Percentiles rank a stretch among this genome's conserved stretches.
phyloP scores from a whole-genome alignment of 2,888 invertebrate genomes.

The Macaria notata region DNA sequence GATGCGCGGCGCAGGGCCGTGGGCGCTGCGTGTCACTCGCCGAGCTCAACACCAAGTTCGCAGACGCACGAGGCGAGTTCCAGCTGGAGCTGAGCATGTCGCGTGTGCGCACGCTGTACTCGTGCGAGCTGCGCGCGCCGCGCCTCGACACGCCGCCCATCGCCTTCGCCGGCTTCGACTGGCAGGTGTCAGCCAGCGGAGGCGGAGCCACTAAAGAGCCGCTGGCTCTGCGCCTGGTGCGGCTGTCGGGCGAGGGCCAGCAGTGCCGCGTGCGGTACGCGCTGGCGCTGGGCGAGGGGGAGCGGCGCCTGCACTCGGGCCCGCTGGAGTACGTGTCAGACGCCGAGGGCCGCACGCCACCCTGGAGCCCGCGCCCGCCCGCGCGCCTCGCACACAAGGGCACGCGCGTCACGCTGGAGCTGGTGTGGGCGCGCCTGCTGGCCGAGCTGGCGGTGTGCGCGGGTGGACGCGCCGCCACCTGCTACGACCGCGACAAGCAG shows the following conservation, averaged over 20 bases:
- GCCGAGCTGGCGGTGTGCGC: constrained; percentile 80
- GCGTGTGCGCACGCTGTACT: constrained; percentile 88
- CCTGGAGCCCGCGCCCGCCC: constrained; percentile 86
- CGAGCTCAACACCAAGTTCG: constrained; percentile 87
- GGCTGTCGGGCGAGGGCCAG: constrained; percentile 91
- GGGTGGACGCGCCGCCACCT: constrained; percentile 82
- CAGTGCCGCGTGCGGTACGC: constrained; percentile 89
- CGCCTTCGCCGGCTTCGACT: constrained; percentile 91
- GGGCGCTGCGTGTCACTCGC: constrained; percentile 87
- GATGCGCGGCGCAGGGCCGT: constrained; percentile 88
- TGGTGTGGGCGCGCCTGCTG: constrained; percentile 86
- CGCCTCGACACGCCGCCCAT: constrained; percentile 82
- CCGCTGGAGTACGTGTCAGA: constrained; percentile 87
- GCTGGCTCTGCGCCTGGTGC: constrained; percentile 82
- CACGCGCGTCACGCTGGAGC: constrained; percentile 87
- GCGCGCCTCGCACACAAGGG: constrained; percentile 84
- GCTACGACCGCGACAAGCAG: constrained; percentile 91
- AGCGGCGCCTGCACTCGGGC: constrained; percentile 85
- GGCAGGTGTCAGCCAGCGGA: constrained; percentile 87
- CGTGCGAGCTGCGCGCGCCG: constrained; percentile 86
- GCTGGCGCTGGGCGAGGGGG: constrained; percentile 86
- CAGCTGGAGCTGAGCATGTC: constrained; percentile 90
- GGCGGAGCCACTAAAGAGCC: constrained; percentile 84
- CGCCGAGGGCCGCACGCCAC: constrained; percentile 86
- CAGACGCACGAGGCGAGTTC: constrained; percentile 91